Evolutionary conservation across 2,888 invertebrate genomes (phyloP), one percentile per base, ranked within the genome.

Genomic region (Diarsia rubi): DNA sequence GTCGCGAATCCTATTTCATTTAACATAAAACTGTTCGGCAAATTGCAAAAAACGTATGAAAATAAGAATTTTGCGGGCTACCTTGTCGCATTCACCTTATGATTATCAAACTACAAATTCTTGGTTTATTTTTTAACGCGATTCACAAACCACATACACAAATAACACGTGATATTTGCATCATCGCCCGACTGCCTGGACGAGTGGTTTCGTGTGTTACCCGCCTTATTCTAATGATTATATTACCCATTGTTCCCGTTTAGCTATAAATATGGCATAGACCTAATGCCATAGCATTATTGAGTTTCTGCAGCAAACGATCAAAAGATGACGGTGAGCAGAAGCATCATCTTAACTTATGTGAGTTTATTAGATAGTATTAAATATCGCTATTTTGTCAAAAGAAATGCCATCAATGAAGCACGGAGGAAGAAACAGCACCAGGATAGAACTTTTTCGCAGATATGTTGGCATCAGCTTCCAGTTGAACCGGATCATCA

Each of bases 231-330:
- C 37, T 74, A 42, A 54, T n/a, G 27, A 44, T 65, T 75, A 19
- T 75, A 75, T 16, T 24, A 42, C n/a, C 64, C 57, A 75, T 75
- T 75, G 75, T 74, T 64, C 47, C 63, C 57, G 9, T 47, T 75
- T 47, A 31, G 42, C 42, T 75, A 75, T 75, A 57, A 47, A 75
- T 73, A 27, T 74, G 37, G 21, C 54, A 54, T 45, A 45, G 4
- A 45, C 24, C 9, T 24, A 21, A 45, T 63, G 21, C 9, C 21
- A 54, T n/a, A 27, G n/a, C 21, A 16, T 31, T 42, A 60, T 63
- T 37, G 0, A 37, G 21, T 45, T 27, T 59, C 47, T 44, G 6
- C 31, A 31, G 42, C 12, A 19, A 31, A 44, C 54, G 14, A 27
- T 11, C 2, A n/a, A 19, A 65, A 21, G 65, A 44, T 24, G 75